phyloP scores from a whole-genome alignment of 2,113 vertebrate species.

The Suricata suricatta region DNA sequence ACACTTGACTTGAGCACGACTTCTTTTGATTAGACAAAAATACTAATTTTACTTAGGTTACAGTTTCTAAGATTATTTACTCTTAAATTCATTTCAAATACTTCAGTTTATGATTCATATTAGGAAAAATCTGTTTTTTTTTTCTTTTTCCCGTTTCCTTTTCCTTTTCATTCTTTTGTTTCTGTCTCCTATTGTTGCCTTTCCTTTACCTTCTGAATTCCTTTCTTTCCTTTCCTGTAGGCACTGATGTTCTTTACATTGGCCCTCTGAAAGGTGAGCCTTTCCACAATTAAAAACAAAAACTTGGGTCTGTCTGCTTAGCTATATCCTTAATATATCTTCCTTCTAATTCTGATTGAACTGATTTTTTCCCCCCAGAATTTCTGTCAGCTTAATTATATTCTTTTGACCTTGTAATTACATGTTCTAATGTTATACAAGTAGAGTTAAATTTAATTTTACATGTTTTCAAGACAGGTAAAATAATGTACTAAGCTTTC shows the following conservation, averaged over 20 bases:
- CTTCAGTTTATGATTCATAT: not conserved
- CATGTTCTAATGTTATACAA: conserved; percentile 6
- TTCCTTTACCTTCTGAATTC: conserved; percentile 86
- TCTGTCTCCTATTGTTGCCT: conserved; percentile 79
- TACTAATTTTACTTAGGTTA: not conserved
- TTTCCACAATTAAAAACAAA: conserved; percentile 77
- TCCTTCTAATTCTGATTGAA: conserved; percentile 82
- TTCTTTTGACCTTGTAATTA: conserved; percentile 28
- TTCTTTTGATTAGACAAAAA: not conserved
- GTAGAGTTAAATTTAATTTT: conserved; percentile 25
- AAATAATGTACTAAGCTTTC: conserved; percentile 65
- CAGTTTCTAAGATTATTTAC: not conserved
- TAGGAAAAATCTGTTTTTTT: conserved; percentile 22
- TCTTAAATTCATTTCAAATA: conserved; percentile 21
- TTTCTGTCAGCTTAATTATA: conserved; percentile 53
- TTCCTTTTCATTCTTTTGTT: conserved; percentile 76
- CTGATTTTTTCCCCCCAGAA: conserved; percentile 65
- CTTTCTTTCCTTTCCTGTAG: conserved; percentile 92
- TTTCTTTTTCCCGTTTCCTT: conserved; percentile 50
- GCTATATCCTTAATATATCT: conserved; percentile 73
- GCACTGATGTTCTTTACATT: conserved; percentile 99
- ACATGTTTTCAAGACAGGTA: conserved; percentile 45
- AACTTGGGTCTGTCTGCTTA: conserved; percentile 79
- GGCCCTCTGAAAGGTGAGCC: conserved; percentile 99
- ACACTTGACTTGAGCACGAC: not conserved